phyloP scores from a whole-genome alignment of 2,888 invertebrate genomes.

The Andrena trimmerana region DNA sequence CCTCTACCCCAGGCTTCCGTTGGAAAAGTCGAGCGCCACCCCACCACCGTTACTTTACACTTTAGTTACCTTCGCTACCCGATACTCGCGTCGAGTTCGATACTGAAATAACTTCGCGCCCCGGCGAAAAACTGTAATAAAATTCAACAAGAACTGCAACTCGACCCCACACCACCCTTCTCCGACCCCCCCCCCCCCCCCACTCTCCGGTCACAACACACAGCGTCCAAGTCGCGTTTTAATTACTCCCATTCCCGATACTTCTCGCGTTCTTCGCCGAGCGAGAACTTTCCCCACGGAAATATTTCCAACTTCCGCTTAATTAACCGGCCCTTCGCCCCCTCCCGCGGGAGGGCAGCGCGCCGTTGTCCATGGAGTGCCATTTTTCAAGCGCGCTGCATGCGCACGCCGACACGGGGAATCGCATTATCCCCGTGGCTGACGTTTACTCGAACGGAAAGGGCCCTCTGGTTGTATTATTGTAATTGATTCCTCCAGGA shows the following conservation, averaged over 20 bases:
- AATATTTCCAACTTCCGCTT: constrained; percentile 44
- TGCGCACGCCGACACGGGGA: constrained; percentile 35
- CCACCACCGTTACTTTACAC: constrained; percentile 9
- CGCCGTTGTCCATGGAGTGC: constrained; percentile 29
- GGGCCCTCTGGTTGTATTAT: constrained; percentile 66
- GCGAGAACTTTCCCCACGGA: constrained; percentile 18
- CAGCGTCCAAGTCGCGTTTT: constrained; percentile 14
- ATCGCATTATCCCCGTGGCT: constrained; percentile 60
- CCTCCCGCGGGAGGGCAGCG: neutral
- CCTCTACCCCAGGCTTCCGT: neutral
- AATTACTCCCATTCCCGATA: constrained; percentile 27
- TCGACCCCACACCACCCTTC: neutral
- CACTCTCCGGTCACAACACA: neutral
- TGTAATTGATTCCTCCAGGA: constrained; percentile 70
- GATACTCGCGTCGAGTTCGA: constrained; percentile 1
- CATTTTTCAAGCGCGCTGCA: constrained; percentile 26
- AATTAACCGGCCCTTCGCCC: constrained; percentile 21
- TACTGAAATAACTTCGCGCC: constrained; percentile 27
- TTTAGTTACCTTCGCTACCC: neutral
- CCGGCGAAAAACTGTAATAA: constrained; percentile 30
- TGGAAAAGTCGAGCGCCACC: neutral
- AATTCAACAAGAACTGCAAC: constrained; percentile 34
- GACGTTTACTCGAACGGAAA: constrained; percentile 65
- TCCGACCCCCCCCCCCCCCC: too few relatives aligned
- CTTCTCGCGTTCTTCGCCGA: constrained; percentile 7